Percentiles rank a stretch among this genome's conserved stretches.
phyloP scores from a whole-genome alignment of 2,888 invertebrate genomes.

The Scaptodrosophila latifasciaeformis region DNA sequence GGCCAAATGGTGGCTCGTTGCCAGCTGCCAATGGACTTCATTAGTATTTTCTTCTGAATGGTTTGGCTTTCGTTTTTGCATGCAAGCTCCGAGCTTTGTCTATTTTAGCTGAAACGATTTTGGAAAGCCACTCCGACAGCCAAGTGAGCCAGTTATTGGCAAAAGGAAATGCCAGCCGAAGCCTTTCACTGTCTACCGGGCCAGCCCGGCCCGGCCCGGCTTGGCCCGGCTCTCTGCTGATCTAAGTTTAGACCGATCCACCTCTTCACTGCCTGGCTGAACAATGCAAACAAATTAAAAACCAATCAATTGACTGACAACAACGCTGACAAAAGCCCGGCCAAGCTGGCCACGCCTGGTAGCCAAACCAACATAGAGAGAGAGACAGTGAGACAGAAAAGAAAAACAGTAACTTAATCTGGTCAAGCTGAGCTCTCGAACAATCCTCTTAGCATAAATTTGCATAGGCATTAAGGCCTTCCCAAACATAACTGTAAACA shows the following conservation, averaged over 20 bases:
- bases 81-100: not conserved
- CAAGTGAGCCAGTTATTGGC: slow-evolving; percentile 46
- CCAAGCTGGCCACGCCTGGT: too few relatives aligned
- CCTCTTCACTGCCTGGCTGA: not conserved
- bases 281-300: slow-evolving; percentile 42
- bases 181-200: slow-evolving; percentile 51
- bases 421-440: slow-evolving; percentile 12
- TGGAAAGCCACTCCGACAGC: slow-evolving; percentile 54
- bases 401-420: too few relatives aligned
- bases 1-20: slow-evolving; percentile 1
- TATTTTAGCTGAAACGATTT: slow-evolving; percentile 25
- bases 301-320: slow-evolving; percentile 34
- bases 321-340: too few relatives aligned
- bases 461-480: slow-evolving; percentile 54
- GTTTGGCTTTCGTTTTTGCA: slow-evolving; percentile 61
- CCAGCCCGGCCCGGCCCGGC: not conserved
- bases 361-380: too few relatives aligned
- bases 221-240: too few relatives aligned
- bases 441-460: slow-evolving; percentile 52
- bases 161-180: slow-evolving; percentile 46
- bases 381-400: too few relatives aligned
- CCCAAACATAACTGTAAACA: slow-evolving; percentile 59
- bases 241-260: too few relatives aligned
- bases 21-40: slow-evolving; percentile 41
- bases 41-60: slow-evolving; percentile 41